Evolutionary conservation across 2,888 invertebrate genomes (phyloP).

Genomic region (Oscheius onirici): DNA sequence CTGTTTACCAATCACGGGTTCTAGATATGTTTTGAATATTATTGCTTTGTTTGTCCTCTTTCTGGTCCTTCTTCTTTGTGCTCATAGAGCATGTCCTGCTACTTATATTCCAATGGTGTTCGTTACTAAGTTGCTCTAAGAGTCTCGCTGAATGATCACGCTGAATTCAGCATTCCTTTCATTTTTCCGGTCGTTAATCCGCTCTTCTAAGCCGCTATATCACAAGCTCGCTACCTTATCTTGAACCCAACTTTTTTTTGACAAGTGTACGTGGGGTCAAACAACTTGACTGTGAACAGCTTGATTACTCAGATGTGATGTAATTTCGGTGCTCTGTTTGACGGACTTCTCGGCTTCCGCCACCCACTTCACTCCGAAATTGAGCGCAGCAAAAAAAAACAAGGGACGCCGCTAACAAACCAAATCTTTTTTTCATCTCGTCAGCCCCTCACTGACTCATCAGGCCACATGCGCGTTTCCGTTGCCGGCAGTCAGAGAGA

Average conservation of each 20-base stretch:
- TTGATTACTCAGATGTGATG: background rate
- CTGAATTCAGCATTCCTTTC: slow-evolving; percentile 18
- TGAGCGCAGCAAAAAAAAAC: slow-evolving; percentile 26
- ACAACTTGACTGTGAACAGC: slow-evolving; percentile 7
- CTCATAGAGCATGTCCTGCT: too few relatives aligned
- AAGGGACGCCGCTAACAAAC: slow-evolving; percentile 6
- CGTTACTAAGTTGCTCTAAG: too few relatives aligned
- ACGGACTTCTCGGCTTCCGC: slow-evolving; percentile 28
- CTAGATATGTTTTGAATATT: background rate
- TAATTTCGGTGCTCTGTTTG: slow-evolving; percentile 29
- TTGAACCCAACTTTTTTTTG: background rate
- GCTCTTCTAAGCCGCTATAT: slow-evolving; percentile 3
- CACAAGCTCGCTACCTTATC: slow-evolving; percentile 9
- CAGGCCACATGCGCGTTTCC: background rate
- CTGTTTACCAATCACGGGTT: too few relatives aligned
- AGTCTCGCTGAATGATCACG: background rate
- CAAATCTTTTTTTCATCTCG: background rate
- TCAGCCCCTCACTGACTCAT: slow-evolving; percentile 7
- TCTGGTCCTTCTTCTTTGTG: background rate
- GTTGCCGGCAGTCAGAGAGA: background rate
- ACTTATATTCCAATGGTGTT: too few relatives aligned
- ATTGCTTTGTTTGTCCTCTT: background rate
- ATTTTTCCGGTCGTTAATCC: slow-evolving; percentile 18
- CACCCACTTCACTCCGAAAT: slow-evolving; percentile 33
- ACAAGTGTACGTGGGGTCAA: background rate